A percentile compares a stretch with the other conserved stretches of the same genome.
phyloP scores from a whole-genome alignment of 2,888 invertebrate species.

The Apamea crenata region DNA sequence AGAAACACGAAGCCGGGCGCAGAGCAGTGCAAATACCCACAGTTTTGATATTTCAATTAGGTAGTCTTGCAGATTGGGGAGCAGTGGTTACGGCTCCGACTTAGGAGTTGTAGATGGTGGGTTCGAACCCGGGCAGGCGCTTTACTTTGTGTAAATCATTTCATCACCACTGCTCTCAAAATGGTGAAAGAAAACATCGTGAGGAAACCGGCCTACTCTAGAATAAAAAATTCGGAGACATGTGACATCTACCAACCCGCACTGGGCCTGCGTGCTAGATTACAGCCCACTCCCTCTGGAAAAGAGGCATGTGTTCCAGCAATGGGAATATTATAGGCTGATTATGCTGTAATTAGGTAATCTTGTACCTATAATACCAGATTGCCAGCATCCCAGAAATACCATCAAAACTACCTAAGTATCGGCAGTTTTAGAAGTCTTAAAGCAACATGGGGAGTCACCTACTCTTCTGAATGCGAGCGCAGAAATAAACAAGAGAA shows the following conservation, averaged over 20 bases:
- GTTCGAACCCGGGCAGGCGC: background rate
- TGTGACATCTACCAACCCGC: background rate
- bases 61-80: background rate
- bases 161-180: background rate
- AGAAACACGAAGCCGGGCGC: background rate
- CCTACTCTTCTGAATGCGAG: background rate
- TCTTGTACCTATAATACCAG: background rate
- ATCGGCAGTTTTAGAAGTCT: background rate
- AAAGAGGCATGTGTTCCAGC: background rate
- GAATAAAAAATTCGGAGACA: no score
- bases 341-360: background rate
- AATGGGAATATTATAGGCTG: no score
- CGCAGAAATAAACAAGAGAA: background rate
- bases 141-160: background rate
- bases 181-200: background rate
- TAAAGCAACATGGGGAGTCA: no score
- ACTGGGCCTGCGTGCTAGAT: background rate
- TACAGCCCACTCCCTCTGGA: background rate
- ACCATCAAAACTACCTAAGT: background rate
- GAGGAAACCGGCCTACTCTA: background rate
- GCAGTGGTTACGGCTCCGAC: background rate
- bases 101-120: background rate
- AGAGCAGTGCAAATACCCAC: background rate
- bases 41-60: background rate
- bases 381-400: background rate